Conservation (phyloP, 2,797 vertebrate genomes). For the Macropus fuliginosus region DNA sequence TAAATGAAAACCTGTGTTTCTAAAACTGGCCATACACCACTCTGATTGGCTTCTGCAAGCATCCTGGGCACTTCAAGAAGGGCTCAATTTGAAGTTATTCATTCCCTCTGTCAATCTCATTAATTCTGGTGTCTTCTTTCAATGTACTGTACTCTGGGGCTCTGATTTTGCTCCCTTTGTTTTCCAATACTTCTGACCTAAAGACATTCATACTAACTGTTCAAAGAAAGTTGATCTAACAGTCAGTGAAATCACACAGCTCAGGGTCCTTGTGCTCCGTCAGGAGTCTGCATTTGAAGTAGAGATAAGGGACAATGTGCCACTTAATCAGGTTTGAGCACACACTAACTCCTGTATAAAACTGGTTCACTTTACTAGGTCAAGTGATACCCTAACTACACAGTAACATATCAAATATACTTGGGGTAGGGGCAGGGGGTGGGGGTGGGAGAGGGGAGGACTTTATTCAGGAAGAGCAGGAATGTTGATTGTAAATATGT, state of each 20-base stretch:
- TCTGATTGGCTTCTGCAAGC: not conserved
- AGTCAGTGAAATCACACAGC: not conserved
- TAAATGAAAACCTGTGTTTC: not conserved
- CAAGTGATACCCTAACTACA: not conserved
- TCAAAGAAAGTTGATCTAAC: not conserved
- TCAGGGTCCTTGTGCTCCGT: not conserved
- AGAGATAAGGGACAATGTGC: not conserved
- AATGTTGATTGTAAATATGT: not conserved
- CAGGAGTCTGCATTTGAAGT: not conserved
- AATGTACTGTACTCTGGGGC: not conserved
- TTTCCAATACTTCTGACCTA: not conserved
- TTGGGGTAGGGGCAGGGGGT: not conserved
- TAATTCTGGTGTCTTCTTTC: not conserved
- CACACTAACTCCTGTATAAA: not conserved
- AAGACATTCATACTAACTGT: not conserved
- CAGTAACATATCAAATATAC: not conserved
- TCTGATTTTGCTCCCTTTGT: not conserved
- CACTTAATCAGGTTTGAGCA: not conserved
- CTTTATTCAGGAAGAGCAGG: not conserved
- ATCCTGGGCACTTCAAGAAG: not conserved
- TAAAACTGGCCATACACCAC: not conserved
- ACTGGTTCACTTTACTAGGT: not conserved
- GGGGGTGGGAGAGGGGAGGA: not conserved
- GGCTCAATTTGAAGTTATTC: not conserved
- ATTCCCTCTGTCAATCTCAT: not conserved